Conservation (phyloP, 2,113 vertebrate genomes). For the Eretmochelys imbricata region DNA sequence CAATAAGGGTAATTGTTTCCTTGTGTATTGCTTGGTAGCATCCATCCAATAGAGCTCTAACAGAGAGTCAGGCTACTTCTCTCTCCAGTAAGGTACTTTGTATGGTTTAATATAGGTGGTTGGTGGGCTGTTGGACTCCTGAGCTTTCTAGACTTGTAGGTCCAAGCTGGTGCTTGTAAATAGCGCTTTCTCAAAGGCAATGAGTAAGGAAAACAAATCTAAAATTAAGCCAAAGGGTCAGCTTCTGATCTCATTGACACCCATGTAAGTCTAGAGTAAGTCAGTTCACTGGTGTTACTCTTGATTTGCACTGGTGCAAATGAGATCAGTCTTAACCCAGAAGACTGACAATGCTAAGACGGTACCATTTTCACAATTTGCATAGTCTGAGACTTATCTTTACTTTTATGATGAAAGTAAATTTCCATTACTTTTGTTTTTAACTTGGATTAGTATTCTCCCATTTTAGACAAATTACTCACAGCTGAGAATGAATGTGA, state of each 20-base stretch:
- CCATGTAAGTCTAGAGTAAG: not conserved
- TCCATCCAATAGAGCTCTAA: not conserved
- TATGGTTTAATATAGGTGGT: not conserved
- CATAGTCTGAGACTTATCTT: not conserved
- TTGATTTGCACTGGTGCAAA: not conserved
- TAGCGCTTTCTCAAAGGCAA: not conserved
- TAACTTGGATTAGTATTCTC: not conserved
- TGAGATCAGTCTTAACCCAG: not conserved
- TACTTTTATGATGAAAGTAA: not conserved
- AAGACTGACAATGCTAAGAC: not conserved
- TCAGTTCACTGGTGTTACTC: not conserved
- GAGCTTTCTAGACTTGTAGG: not conserved
- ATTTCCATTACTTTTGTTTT: not conserved
- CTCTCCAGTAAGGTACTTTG: not conserved
- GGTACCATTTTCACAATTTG: not conserved
- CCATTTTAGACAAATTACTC: not conserved
- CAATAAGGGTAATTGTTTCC: not conserved
- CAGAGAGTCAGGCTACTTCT: not conserved
- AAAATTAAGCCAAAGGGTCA: not conserved
- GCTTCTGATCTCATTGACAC: not conserved
- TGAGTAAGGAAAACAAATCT: not conserved
- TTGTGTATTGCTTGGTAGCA: not conserved
- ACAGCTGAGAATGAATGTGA: not conserved
- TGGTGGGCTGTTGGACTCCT: not conserved
- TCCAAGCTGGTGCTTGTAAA: not conserved